Evolutionary conservation across 1,140 invertebrate genomes (phyloP).

Genomic region (Goniozus legneri): DNA sequence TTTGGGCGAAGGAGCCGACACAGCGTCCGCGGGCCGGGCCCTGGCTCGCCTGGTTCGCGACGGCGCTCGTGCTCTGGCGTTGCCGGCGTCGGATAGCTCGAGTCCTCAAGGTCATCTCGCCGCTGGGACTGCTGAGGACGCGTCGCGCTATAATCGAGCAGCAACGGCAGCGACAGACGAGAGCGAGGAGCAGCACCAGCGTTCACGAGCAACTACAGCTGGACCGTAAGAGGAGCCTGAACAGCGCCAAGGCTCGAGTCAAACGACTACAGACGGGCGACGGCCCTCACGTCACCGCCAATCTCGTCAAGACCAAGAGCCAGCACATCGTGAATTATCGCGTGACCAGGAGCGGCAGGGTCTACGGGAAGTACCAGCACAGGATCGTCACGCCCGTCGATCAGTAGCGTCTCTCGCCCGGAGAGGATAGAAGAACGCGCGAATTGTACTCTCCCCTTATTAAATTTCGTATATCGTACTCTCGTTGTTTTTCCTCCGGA

Average conservation of each 20-base stretch:
- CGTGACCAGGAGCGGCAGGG: constrained; percentile 46
- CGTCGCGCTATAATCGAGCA: not conserved
- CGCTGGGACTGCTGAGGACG: constrained; percentile 27
- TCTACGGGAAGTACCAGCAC: constrained; percentile 45
- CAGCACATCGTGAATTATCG: constrained; percentile 36
- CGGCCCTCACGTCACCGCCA: constrained; percentile 27
- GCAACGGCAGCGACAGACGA: not conserved
- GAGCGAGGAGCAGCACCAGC: not conserved
- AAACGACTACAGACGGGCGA: constrained; percentile 39
- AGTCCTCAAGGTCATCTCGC: constrained; percentile 30
- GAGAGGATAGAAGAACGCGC: too few relatives aligned
- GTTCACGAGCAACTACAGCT: too few relatives aligned
- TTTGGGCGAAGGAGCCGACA: constrained; percentile 34
- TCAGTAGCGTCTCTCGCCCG: too few relatives aligned
- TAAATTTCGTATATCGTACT: too few relatives aligned
- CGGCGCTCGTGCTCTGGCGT: constrained; percentile 38
- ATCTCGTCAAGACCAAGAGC: constrained; percentile 5
- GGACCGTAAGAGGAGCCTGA: constrained; percentile 19
- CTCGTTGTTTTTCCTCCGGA: too few relatives aligned
- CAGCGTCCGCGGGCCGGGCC: constrained; percentile 29
- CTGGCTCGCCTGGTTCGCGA: constrained; percentile 47
- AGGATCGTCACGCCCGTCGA: constrained; percentile 13
- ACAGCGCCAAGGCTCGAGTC: constrained; percentile 24
- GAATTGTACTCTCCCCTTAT: too few relatives aligned
- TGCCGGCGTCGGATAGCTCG: constrained; percentile 33